These are phyloP conservation scores for Drosophila merina DNA, from an alignment of 2,888 invertebrate genomes.

Conservation along the genomic window DNA sequence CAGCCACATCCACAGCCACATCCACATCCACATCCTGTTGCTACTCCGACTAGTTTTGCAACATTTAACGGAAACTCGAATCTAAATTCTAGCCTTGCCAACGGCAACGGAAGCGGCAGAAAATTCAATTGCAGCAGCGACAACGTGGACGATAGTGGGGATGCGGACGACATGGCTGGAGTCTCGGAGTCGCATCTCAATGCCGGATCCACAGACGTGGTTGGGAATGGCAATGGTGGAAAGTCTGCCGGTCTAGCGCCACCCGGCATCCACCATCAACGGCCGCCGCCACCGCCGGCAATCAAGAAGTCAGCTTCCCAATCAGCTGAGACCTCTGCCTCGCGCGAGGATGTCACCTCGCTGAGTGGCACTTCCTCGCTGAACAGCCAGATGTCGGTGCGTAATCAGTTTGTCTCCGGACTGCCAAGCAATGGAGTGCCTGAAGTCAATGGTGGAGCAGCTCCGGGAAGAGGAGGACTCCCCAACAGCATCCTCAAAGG, in stretches of 20 bases:
- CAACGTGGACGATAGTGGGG: constrained; percentile 31
- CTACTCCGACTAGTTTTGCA: constrained; percentile 72
- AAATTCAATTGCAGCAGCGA: constrained; percentile 68
- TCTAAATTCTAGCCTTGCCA: constrained; percentile 79
- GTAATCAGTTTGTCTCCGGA: constrained; percentile 51
- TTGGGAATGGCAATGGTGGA: constrained; percentile 53
- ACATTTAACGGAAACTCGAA: constrained; percentile 82
- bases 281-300: constrained; percentile 58
- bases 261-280: constrained; percentile 51
- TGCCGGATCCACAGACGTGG: constrained; percentile 38
- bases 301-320: constrained; percentile 52
- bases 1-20: constrained; percentile 56
- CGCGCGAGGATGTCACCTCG: constrained; percentile 81
- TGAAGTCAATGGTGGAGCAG: constrained; percentile 39
- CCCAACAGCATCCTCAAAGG: constrained; percentile 76
- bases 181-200: not conserved
- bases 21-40: constrained; percentile 70
- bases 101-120: constrained; percentile 56
- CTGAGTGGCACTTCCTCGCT: constrained; percentile 80
- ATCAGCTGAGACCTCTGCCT: constrained; percentile 49
- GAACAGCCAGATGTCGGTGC: constrained; percentile 78
- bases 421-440: constrained; percentile 28
- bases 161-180: constrained; percentile 19
- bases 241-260: constrained; percentile 42
- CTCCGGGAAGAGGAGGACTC: constrained; percentile 48